A percentile compares a stretch with the other conserved stretches of the same genome.
These are phyloP conservation scores for Contarinia nasturtii DNA, from an alignment of 1,140 invertebrate species.

Conservation along the genomic window DNA sequence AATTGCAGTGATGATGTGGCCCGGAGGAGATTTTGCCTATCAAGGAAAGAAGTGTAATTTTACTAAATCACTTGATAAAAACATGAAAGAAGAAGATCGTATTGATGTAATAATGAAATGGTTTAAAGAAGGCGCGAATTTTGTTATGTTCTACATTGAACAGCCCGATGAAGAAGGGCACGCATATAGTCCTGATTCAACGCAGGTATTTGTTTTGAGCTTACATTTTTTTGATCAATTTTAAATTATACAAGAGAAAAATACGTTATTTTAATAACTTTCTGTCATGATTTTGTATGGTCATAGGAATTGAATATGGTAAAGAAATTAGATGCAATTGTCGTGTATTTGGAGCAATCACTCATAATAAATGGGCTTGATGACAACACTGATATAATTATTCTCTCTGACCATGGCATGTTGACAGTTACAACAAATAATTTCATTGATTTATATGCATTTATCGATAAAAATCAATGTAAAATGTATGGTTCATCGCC, in stretches of 20 bases:
- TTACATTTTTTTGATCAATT: too few relatives aligned
- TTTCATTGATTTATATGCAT: neutral
- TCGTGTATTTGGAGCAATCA: too few relatives aligned
- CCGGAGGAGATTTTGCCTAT: neutral
- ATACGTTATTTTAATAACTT: too few relatives aligned
- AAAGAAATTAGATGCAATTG: too few relatives aligned
- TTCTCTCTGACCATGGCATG: neutral
- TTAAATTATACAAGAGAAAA: too few relatives aligned
- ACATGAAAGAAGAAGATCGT: too few relatives aligned
- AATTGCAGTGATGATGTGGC: neutral
- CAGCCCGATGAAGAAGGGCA: slow-evolving; percentile 45
- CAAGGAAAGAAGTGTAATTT: neutral
- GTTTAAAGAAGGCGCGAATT: slow-evolving; percentile 22
- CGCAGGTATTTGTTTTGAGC: neutral
- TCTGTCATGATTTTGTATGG: too few relatives aligned
- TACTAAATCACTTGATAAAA: too few relatives aligned
- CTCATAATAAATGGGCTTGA: neutral
- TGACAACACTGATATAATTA: neutral
- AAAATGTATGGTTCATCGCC: neutral
- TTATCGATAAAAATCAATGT: neutral
- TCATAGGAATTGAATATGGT: too few relatives aligned
- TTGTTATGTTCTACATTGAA: slow-evolving; percentile 51
- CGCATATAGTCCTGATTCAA: slow-evolving; percentile 23
- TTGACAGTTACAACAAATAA: neutral
- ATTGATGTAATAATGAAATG: too few relatives aligned